These are phyloP conservation scores for Ianthella basta DNA, from an alignment of 37 sponge, comb jelly and placozoan genomes.

Conservation along the genomic window DNA sequence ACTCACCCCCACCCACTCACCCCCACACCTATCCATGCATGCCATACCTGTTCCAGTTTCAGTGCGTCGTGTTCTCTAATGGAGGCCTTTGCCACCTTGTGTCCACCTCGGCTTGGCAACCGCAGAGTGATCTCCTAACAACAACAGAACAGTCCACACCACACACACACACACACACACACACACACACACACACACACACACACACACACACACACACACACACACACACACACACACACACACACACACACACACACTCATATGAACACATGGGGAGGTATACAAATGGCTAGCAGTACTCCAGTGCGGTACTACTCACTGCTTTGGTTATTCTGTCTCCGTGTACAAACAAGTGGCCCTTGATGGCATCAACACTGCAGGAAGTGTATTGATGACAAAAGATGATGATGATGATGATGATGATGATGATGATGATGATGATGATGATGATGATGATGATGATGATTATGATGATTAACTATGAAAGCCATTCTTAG, in stretches of 20 bases:
- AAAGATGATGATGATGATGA: neutral
- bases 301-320: slow-evolving; percentile 12
- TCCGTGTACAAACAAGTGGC: slow-evolving; percentile 56
- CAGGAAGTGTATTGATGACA: neutral
- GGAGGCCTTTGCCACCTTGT: slow-evolving; percentile 44
- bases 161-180: neutral
- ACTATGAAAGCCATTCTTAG: too few species aligned
- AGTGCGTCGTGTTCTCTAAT: slow-evolving; percentile 80
- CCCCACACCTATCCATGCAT: slow-evolving; percentile 13
- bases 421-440: too few species aligned
- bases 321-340: slow-evolving; percentile 81
- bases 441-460: too few species aligned
- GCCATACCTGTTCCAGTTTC: slow-evolving; percentile 74
- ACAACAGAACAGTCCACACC: neutral
- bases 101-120: slow-evolving; percentile 46
- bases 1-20: slow-evolving; percentile 8
- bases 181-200: neutral
- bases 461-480: too few species aligned
- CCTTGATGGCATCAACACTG: slow-evolving; percentile 66
- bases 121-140: slow-evolving; percentile 65
- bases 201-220: slow-evolving; percentile 13
- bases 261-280: too few species aligned
- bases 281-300: too few species aligned
- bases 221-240: neutral
- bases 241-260: too few species aligned